Evolutionary conservation across 2,888 invertebrate genomes (phyloP).

Genomic region (Serripes groenlandicus): DNA sequence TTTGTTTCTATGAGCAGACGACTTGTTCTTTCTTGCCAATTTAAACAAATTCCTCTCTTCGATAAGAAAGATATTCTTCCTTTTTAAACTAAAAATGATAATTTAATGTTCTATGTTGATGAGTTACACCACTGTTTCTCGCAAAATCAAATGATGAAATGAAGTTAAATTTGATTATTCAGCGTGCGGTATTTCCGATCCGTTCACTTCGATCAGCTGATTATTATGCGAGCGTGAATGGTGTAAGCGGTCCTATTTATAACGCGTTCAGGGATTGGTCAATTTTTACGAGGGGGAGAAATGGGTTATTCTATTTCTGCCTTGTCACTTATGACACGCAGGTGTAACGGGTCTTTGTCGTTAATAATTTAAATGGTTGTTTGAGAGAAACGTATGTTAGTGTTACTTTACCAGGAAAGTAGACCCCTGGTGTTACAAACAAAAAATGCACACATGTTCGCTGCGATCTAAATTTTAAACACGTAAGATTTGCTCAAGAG

Average conservation of each 20-base stretch:
- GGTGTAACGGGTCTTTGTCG: neutral
- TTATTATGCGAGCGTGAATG: slow-evolving; percentile 9
- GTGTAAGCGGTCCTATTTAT: slow-evolving; percentile 20
- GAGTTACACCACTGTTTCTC: neutral
- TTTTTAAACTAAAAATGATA: neutral
- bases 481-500: too few species aligned
- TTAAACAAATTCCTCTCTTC: neutral
- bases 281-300: neutral
- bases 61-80: neutral
- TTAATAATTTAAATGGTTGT: neutral
- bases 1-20: slow-evolving; percentile 38
- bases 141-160: neutral
- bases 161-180: neutral
- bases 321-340: neutral
- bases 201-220: slow-evolving; percentile 12
- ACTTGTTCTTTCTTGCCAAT: slow-evolving; percentile 1
- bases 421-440: too few species aligned
- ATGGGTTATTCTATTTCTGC: neutral
- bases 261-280: slow-evolving; percentile 10
- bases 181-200: neutral
- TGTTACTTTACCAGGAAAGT: too few species aligned
- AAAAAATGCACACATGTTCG: too few species aligned
- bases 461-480: too few species aligned
- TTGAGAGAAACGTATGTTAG: slow-evolving; percentile 15
- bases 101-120: neutral